These are phyloP conservation scores for Chloroceryle inda DNA, from an alignment of 2,797 vertebrate genomes.

Conservation along the genomic window DNA sequence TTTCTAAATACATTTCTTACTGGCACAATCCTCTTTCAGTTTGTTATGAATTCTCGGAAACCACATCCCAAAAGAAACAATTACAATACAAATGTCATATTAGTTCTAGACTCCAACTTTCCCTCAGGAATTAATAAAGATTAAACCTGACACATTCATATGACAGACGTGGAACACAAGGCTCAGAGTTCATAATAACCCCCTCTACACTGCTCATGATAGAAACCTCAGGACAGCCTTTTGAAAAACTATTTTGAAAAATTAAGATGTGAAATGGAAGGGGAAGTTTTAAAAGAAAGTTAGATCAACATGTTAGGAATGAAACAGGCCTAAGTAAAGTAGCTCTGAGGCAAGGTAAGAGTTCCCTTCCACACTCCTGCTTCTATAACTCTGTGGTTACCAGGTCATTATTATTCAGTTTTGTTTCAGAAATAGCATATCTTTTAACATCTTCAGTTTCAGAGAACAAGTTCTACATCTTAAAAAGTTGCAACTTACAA, in stretches of 20 bases:
- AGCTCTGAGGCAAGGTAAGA: neutral
- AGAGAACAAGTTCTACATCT: neutral
- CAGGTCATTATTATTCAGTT: neutral
- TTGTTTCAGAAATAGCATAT: neutral
- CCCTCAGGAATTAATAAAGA: conserved; percentile 24
- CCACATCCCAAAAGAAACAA: conserved; percentile 24
- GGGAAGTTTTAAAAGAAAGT: neutral
- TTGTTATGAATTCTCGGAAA: conserved; percentile 41
- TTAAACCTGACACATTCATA: conserved; percentile 17
- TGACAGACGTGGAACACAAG: neutral
- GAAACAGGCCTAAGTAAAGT: neutral
- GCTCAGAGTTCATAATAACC: neutral
- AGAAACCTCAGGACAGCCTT: neutral
- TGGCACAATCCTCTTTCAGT: neutral
- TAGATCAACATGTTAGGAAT: neutral
- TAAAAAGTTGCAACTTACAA: neutral
- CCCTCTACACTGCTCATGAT: accelerated
- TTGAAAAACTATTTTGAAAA: neutral
- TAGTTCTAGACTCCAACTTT: neutral
- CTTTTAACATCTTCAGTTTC: neutral
- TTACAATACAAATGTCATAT: conserved; percentile 35
- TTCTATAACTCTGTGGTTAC: neutral
- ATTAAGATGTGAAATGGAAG: neutral
- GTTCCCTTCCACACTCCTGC: neutral
- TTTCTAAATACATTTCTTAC: conserved; percentile 26